A percentile compares a stretch with the other conserved stretches of the same genome.
Conservation (phyloP, 2,888 invertebrate genomes). For the Archaeoteleia sp. region DNA sequence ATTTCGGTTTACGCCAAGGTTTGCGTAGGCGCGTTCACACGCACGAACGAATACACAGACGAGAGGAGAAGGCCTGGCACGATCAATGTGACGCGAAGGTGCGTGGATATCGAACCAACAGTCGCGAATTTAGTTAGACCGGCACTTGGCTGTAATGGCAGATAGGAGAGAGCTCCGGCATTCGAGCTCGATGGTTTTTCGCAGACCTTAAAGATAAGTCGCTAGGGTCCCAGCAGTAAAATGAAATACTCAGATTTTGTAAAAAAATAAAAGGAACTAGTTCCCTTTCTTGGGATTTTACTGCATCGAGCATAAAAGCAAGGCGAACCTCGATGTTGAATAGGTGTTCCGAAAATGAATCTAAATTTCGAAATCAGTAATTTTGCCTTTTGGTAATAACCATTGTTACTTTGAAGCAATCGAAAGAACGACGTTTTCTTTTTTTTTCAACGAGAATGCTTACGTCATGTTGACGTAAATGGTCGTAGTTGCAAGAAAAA, state of each 20-base stretch:
- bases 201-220: not conserved
- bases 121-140: conserved; percentile 30
- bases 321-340: no score
- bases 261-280: conserved; percentile 3
- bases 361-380: no score
- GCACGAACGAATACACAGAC: conserved; percentile 27
- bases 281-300: not conserved
- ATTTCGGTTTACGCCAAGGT: no score
- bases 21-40: not conserved
- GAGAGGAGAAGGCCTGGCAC: conserved; percentile 19
- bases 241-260: not conserved
- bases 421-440: conserved; percentile 31
- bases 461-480: conserved; percentile 29
- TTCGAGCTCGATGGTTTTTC: conserved; percentile 2
- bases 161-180: not conserved
- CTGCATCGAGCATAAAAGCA: no score
- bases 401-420: conserved; percentile 4
- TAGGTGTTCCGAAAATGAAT: no score
- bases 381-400: not conserved
- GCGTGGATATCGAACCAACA: conserved; percentile 57
- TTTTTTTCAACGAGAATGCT: conserved; percentile 30
- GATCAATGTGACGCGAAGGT: conserved; percentile 55
- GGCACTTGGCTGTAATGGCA: conserved; percentile 14
- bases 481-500: conserved; percentile 17
- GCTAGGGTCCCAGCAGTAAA: not conserved